phyloP scores from a whole-genome alignment of 2,113 vertebrate species.

The human region DNA sequence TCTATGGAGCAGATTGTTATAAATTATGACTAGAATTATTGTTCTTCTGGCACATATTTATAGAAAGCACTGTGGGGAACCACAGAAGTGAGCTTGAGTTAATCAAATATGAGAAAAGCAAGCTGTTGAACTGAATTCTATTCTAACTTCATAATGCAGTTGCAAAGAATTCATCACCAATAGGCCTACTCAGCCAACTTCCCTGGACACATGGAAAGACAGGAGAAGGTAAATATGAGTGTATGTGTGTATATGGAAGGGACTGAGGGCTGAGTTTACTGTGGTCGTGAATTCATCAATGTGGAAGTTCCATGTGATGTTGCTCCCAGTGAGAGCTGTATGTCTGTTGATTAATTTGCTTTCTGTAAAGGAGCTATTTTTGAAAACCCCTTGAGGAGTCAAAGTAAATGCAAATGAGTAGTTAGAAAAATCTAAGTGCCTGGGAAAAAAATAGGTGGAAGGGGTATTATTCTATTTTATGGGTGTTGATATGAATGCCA shows the following conservation, averaged over 20 bases:
- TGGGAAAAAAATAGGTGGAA: neutral
- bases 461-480: constrained; percentile 13
- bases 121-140: neutral
- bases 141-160: neutral
- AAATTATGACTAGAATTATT: neutral
- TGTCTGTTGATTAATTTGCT: constrained; percentile 49
- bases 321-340: neutral
- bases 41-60: neutral
- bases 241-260: neutral
- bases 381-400: constrained; percentile 55
- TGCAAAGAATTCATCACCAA: neutral
- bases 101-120: neutral
- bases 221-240: neutral
- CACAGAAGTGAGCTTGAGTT: neutral
- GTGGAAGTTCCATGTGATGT: neutral
- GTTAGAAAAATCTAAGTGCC: neutral
- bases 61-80: neutral
- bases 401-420: constrained; percentile 53
- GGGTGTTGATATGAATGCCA: neutral
- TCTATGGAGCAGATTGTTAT: neutral
- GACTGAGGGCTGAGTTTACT: neutral
- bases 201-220: neutral
- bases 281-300: neutral
- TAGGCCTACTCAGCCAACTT: neutral
- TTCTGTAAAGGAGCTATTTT: constrained; percentile 54